Percentiles rank a stretch among this genome's conserved stretches.
Conservation (phyloP, 2,888 invertebrate species). For the Acleris sparsana region DNA sequence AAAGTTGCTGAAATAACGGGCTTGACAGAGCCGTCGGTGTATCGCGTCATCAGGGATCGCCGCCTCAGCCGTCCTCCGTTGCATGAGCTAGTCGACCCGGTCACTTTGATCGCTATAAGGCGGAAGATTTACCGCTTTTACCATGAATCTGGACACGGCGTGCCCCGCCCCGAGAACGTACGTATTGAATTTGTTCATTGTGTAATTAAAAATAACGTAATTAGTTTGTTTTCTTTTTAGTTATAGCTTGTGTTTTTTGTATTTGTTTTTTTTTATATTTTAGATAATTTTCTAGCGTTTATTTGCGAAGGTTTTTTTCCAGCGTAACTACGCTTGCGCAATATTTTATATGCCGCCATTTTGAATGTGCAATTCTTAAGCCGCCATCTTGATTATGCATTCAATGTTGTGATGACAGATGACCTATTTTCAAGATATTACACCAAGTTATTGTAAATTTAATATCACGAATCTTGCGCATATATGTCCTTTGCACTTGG, state of each 20-base stretch:
- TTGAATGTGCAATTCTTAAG: not conserved
- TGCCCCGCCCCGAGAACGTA: constrained; percentile 16
- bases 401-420: not conserved
- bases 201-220: not conserved
- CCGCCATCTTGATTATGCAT: not conserved
- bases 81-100: not conserved
- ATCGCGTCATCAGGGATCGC: not conserved
- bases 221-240: not conserved
- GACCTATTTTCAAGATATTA: not conserved
- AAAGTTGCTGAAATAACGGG: constrained; percentile 5
- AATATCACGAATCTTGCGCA: too few species aligned
- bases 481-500: too few species aligned
- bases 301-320: not conserved
- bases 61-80: not conserved
- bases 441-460: too few species aligned
- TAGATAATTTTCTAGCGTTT: not conserved
- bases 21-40: not conserved
- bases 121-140: constrained; percentile 16
- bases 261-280: not conserved
- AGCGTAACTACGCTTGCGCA: not conserved
- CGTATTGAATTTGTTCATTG: not conserved
- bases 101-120: constrained; percentile 1
- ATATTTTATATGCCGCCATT: not conserved
- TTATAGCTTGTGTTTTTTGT: not conserved
- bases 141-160: constrained; percentile 10